Evolutionary conservation across 2,113 vertebrate species (phyloP).

Genomic region (Cryptoleucopteryx plumbea): DNA sequence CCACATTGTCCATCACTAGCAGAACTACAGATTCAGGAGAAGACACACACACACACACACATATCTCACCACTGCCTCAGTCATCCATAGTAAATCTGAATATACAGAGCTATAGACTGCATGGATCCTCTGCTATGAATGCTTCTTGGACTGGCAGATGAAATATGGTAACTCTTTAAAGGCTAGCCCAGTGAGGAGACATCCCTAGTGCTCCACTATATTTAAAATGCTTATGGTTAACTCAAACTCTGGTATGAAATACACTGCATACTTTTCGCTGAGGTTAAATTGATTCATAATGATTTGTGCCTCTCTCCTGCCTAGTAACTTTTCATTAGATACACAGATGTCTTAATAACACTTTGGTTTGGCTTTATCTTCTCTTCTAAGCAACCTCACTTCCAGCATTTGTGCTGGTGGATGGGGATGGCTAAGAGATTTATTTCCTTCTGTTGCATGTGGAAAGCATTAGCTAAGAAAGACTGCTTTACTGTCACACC

Average conservation of each 20-base stretch:
- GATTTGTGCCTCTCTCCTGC: conserved; percentile 67
- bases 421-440: background rate
- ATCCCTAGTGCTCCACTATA: background rate
- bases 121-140: background rate
- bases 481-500: background rate
- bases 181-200: background rate
- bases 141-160: background rate
- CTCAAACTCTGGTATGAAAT: background rate
- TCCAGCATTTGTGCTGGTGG: background rate
- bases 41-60: background rate
- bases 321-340: conserved; percentile 70
- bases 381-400: background rate
- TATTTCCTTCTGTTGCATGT: background rate
- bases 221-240: background rate
- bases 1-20: background rate
- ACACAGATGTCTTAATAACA: conserved; percentile 67
- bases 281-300: conserved; percentile 70
- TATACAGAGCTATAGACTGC: background rate
- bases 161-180: background rate
- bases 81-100: background rate
- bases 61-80: background rate
- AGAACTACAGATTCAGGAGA: background rate
- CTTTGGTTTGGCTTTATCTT: background rate
- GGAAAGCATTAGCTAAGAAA: background rate
- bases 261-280: conserved; percentile 23